A percentile compares a stretch with the other conserved stretches of the same genome.
Conservation (phyloP, 2,797 vertebrate species). For the Cryptoblepharus egeriae region DNA sequence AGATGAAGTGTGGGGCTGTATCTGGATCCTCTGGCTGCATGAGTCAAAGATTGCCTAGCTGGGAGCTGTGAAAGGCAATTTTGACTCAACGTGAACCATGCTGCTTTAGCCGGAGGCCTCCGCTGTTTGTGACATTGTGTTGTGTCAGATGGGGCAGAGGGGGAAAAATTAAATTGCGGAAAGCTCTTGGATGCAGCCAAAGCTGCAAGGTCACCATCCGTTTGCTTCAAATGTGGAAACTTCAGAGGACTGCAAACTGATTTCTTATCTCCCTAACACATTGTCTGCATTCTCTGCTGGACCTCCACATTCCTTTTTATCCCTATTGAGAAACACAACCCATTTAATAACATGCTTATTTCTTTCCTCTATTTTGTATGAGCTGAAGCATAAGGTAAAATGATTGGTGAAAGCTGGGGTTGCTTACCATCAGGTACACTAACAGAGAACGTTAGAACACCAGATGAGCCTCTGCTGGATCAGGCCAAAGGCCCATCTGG, state of each 20-base stretch:
- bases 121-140: slow-evolving; percentile 66
- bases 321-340: slow-evolving; percentile 5
- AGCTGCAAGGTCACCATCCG: slow-evolving; percentile 58
- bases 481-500: no score
- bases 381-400: neutral
- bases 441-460: neutral
- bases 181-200: slow-evolving; percentile 54
- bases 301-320: slow-evolving; percentile 14
- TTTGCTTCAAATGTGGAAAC: slow-evolving; percentile 48
- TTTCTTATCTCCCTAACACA: slow-evolving; percentile 33
- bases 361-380: slow-evolving; percentile 21
- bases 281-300: neutral
- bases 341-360: slow-evolving; percentile 18
- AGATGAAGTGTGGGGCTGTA: slow-evolving; percentile 64
- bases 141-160: slow-evolving; percentile 60
- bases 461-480: no score
- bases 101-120: slow-evolving; percentile 65
- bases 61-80: slow-evolving; percentile 72
- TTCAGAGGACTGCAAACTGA: slow-evolving; percentile 42
- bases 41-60: slow-evolving; percentile 62
- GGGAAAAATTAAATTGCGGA: slow-evolving; percentile 66
- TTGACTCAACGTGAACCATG: slow-evolving; percentile 66
- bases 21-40: slow-evolving; percentile 55
- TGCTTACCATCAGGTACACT: neutral
- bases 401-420: neutral